Evolutionary conservation across 2,888 invertebrate species (phyloP).

Genomic region (Apotomis turbidana): DNA sequence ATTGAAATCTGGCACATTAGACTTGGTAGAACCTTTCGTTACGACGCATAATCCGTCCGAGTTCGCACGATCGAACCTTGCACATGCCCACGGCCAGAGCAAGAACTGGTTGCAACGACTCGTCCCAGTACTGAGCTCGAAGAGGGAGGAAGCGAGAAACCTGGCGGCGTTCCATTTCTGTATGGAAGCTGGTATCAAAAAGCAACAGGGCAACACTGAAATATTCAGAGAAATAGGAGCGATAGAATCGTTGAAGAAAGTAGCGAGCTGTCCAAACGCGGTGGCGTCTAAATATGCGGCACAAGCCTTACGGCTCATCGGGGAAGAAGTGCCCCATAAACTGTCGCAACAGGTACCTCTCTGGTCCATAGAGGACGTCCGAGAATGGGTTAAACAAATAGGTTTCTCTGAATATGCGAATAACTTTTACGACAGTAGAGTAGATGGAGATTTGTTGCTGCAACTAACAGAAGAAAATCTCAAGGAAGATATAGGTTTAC

Average conservation of each 20-base stretch:
- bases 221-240: constrained; percentile 98
- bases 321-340: constrained; percentile 98
- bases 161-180: constrained; percentile 99
- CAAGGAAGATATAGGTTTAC: constrained; percentile 95
- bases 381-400: constrained; percentile 99
- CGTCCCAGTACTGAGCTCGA: constrained; percentile 96
- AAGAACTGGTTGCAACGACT: constrained; percentile 96
- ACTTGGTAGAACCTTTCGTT: constrained; percentile 98
- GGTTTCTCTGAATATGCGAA: constrained; percentile 93
- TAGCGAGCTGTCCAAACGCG: constrained; percentile 98
- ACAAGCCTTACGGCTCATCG: constrained; percentile 95
- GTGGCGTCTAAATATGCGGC: constrained; percentile 98
- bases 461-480: constrained; percentile 97
- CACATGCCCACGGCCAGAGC: constrained; percentile 98
- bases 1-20: constrained; percentile 97
- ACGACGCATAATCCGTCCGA: constrained; percentile 96
- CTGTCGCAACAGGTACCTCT: constrained; percentile 98
- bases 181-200: constrained; percentile 99
- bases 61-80: constrained; percentile 95
- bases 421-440: constrained; percentile 95
- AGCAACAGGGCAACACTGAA: constrained; percentile 94
- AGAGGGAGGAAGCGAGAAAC: constrained; percentile 97
- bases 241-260: constrained; percentile 96
- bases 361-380: constrained; percentile 98
- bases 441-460: constrained; percentile 97